These are phyloP conservation scores for Altica lythri DNA, from an alignment of 2,888 invertebrate species.

Conservation along the genomic window DNA sequence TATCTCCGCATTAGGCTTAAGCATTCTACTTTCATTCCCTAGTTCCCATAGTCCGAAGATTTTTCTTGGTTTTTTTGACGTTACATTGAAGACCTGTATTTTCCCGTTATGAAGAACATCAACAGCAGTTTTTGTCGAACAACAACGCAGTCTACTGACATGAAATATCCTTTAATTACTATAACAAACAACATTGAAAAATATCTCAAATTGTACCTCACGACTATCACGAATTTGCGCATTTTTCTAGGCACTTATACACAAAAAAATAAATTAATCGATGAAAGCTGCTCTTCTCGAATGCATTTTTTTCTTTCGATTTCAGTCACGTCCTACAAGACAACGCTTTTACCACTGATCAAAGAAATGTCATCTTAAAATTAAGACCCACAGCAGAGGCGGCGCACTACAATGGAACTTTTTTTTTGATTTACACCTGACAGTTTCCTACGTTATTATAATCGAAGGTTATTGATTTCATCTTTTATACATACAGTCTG, in stretches of 20 bases:
- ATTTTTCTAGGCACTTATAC: constrained; percentile 23
- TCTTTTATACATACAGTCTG: too few relatives aligned
- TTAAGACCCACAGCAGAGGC: constrained; percentile 2
- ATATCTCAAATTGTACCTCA: constrained; percentile 28
- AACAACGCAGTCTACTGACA: constrained; percentile 5
- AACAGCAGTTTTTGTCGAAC: constrained; percentile 2
- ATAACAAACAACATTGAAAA: constrained; percentile 25
- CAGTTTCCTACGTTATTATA: too few relatives aligned
- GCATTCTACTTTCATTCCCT: constrained; percentile 11
- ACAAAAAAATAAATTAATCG: constrained; percentile 33
- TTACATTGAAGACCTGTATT: constrained; percentile 4
- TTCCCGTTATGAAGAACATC: constrained; percentile 18
- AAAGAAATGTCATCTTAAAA: constrained; percentile 16
- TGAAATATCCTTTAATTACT: constrained; percentile 25
- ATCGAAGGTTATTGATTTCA: too few relatives aligned
- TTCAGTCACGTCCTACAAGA: constrained; percentile 20
- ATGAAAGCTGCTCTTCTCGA: constrained; percentile 28
- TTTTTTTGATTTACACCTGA: too few relatives aligned
- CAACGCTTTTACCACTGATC: constrained; percentile 8
- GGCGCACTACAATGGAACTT: neutral
- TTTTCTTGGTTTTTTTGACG: constrained; percentile 12
- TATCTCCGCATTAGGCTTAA: constrained; percentile 9
- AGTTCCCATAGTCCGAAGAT: constrained; percentile 7
- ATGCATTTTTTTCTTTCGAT: constrained; percentile 20
- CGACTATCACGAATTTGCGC: constrained; percentile 29